Base-by-base conservation (phyloP, 1,140 invertebrate genomes). In the Lepidostoma basale region DNA sequence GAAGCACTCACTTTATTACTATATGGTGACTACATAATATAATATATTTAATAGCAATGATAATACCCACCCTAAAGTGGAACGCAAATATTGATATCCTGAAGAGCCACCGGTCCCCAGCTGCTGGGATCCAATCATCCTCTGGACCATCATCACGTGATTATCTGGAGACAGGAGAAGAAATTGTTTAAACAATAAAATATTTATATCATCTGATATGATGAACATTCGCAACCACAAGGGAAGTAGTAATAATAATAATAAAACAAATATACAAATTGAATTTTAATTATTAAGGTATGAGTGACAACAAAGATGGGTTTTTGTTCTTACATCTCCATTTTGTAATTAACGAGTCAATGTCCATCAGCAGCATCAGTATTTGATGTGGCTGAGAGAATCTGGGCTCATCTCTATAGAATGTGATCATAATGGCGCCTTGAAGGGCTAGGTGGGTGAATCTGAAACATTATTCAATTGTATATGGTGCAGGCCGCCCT, bases 91-190 rank as follows among this genome's bases (percentile, higher is more conserved):
- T 75, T 98, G 95, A 84, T 99, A 99, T 5, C 98, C 98, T 0
- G 96, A 97, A 33, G 97, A 98, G 4, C 98, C 98, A 30, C 97
- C 98, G 0, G 98, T 99, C 26, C 98, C 98, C 1, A 97, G 79
- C 76, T 96, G 95, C 77, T 97, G 95, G 1, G 94, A 96, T 5
- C 98, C 98, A 73, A 99, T 96, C 97, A 99, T 99, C 77, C 97
- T 87, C 80, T 99, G 97, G n/a, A 99, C 98, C 90, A 99, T 93
- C 72, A 98, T 89, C 18, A 99, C 93, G 77, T 99, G 98, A 82
- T 98, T 99, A 81, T 98, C 97, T 99, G 75, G 12, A 74, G 70
- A 28, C 14, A 22, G 16, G 28, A 56, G 8, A 2, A 33, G 16
- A 36, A 25, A 16, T 12, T 56, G 36, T 54, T 33, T 3, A 18